Conservation (phyloP, 2,797 vertebrate species). For the Parauchenoglanis ngamensis region DNA sequence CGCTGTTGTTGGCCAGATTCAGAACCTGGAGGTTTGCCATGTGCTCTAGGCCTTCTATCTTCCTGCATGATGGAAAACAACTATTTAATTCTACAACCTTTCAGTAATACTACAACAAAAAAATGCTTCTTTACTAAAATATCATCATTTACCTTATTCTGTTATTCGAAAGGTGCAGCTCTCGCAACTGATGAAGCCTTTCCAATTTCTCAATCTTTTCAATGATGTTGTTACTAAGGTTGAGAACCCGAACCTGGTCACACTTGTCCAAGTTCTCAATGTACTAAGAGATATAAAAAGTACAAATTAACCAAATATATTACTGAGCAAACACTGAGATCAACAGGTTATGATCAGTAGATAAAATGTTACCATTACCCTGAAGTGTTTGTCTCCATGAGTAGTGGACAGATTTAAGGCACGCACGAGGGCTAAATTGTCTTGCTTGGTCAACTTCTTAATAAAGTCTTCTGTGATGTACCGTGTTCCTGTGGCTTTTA, state of each 20-base stretch:
- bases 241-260: conserved; percentile 74
- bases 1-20: conserved; percentile 81
- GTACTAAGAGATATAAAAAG: conserved; percentile 65
- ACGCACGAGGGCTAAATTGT: conserved; percentile 71
- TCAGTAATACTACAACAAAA: background rate
- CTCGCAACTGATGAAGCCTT: conserved; percentile 74
- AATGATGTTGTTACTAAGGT: conserved; percentile 80
- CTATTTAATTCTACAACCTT: background rate
- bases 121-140: background rate
- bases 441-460: conserved; percentile 76
- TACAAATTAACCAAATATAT: conserved; percentile 31
- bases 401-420: conserved; percentile 80
- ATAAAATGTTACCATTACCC: conserved; percentile 64
- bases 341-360: background rate
- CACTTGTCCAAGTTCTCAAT: conserved; percentile 86
- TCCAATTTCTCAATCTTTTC: conserved; percentile 84
- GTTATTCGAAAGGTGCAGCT: conserved; percentile 83
- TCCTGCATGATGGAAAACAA: conserved; percentile 66
- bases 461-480: conserved; percentile 82
- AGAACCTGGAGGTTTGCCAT: conserved; percentile 80
- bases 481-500: conserved; percentile 66
- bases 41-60: conserved; percentile 84
- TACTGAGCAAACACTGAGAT: conserved; percentile 11
- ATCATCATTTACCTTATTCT: conserved; percentile 42
- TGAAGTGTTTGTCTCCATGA: conserved; percentile 80